Conservation (phyloP, 2,888 invertebrate genomes). For the Melolontha melolontha region DNA sequence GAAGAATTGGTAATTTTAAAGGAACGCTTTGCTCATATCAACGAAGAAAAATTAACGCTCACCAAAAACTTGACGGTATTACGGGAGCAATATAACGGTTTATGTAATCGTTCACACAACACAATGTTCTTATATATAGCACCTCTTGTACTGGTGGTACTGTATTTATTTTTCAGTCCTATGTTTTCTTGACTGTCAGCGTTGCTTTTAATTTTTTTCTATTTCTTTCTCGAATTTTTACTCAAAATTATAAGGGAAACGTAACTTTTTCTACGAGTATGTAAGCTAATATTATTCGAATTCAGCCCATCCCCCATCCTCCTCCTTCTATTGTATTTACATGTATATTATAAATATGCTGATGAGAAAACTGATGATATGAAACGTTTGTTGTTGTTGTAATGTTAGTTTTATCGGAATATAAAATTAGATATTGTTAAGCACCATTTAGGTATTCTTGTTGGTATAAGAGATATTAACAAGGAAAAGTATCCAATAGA, state of each 20-base stretch:
- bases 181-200: constrained; percentile 74
- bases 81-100: constrained; percentile 71
- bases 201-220: constrained; percentile 63
- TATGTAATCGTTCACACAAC: constrained; percentile 72
- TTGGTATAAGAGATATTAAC: constrained; percentile 18
- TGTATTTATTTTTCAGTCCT: constrained; percentile 73
- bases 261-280: constrained; percentile 48
- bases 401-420: constrained; percentile 32
- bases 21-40: constrained; percentile 76
- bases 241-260: constrained; percentile 62
- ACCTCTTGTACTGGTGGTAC: constrained; percentile 70
- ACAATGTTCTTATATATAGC: constrained; percentile 71
- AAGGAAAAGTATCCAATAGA: background rate
- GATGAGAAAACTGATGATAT: constrained; percentile 13
- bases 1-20: constrained; percentile 81
- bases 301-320: constrained; percentile 11
- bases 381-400: constrained; percentile 36
- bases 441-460: constrained; percentile 23
- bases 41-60: constrained; percentile 73
- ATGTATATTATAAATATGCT: constrained; percentile 31
- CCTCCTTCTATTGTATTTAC: constrained; percentile 27
- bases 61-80: constrained; percentile 72
- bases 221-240: constrained; percentile 62
- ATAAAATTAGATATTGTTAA: constrained; percentile 25
- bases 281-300: constrained; percentile 28